Base-by-base conservation (phyloP, 2,797 vertebrate genomes). In the Falco rusticolus region DNA sequence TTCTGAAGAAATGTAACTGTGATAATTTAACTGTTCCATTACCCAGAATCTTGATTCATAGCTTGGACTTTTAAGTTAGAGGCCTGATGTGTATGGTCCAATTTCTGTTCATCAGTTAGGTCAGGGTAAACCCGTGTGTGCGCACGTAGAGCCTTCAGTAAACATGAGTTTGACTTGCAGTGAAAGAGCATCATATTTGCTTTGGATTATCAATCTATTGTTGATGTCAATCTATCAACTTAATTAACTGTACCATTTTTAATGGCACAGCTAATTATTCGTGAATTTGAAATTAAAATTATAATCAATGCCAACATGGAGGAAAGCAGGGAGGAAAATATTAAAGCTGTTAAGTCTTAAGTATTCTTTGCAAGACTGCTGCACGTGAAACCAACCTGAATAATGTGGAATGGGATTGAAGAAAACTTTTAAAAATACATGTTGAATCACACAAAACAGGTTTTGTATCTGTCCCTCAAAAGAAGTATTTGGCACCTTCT, bases 171-270 rank as follows among this genome's bases (percentile, higher is more conserved):
- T 74, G 89, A 59, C 59, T 79, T 94, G 70, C 78, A 19, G 11
- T 74, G 78, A 47, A 77, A 89, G 82, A 95, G 79, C 90, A 65
- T 94, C 72, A 15, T 89, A 87, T 92, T 96, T 97, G 76, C 94
- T 97, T 96, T 96, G 93, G 82, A 94, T 97, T 96, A 94, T 93
- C 96, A 90, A 91, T 90, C 89, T 93, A 94, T 91, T 97, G 95
- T 96, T 96, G 96, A 84, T 96, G 89, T 85, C 96, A 96, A 86
- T 87, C 82, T 88, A 96, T 96, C 91, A 96, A 11, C 76, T 79
- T 97, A 96, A 97, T 96, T 94, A 95, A 84, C 87, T 84, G 79
- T 95, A 78, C 93, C 72, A 59, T 90, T 96, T 96, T 94, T 96
- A 96, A 95, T 96, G 86, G 88, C 86, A 94, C 71, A 56, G 78